phyloP scores from a whole-genome alignment of 2,113 vertebrate genomes.

The Vulpes lagopus region DNA sequence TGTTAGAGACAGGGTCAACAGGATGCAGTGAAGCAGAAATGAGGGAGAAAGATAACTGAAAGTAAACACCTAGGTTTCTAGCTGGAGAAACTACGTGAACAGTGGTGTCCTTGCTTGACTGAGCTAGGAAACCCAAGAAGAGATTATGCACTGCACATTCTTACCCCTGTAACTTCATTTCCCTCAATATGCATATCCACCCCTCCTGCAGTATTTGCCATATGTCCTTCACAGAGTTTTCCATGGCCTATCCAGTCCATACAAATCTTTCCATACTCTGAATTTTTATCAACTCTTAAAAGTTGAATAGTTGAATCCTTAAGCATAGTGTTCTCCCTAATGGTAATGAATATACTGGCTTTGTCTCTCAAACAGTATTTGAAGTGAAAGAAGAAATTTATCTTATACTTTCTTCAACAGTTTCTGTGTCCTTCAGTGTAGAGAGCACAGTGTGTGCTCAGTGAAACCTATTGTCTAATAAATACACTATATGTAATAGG shows the following conservation, averaged over 20 bases:
- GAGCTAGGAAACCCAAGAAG: neutral
- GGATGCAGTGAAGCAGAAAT: neutral
- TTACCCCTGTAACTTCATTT: neutral
- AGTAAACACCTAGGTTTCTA: neutral
- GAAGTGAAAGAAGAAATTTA: constrained; percentile 17
- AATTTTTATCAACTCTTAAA: neutral
- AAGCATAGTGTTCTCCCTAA: neutral
- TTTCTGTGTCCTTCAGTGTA: neutral
- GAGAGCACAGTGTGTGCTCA: neutral
- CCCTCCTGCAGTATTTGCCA: neutral
- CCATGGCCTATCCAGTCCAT: neutral
- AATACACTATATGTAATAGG: neutral
- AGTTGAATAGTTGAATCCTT: neutral
- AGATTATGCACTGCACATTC: neutral
- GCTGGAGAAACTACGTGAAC: neutral
- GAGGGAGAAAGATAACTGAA: neutral
- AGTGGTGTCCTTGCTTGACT: neutral
- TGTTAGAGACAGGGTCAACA: neutral
- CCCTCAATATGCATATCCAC: neutral
- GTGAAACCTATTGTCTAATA: neutral
- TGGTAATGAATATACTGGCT: neutral
- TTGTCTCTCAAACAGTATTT: neutral
- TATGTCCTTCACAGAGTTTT: neutral
- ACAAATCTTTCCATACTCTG: neutral
- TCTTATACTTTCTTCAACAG: neutral